Percentiles rank a stretch among this genome's conserved stretches.
phyloP scores from a whole-genome alignment of 2,888 invertebrate genomes.

The Brachypalpus laphriformis region DNA sequence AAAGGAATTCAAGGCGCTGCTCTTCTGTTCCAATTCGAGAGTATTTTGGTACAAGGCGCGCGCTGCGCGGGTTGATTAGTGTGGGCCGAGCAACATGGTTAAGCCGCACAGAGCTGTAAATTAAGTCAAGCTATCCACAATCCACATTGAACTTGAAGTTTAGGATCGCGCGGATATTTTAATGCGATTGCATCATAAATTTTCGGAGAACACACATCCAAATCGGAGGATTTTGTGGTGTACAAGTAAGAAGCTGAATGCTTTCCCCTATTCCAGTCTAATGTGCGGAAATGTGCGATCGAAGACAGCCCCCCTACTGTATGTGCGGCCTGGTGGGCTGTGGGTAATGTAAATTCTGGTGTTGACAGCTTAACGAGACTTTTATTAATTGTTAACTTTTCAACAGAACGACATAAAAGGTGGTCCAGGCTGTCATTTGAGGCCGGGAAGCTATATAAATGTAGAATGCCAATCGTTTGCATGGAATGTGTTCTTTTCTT shows the following conservation, averaged over 20 bases:
- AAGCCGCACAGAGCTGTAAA: constrained; percentile 54
- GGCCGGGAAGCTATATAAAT: not conserved
- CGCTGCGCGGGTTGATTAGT: constrained; percentile 29
- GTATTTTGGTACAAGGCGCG: constrained; percentile 11
- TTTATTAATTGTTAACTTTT: constrained; percentile 66
- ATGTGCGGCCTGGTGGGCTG: constrained; percentile 33
- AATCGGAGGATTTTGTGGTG: constrained; percentile 30
- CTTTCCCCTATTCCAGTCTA: constrained; percentile 59
- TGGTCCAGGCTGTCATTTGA: constrained; percentile 33
- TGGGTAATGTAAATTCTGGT: constrained; percentile 28
- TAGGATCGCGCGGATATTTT: constrained; percentile 40
- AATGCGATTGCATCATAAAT: constrained; percentile 69
- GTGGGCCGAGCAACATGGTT: constrained; percentile 49
- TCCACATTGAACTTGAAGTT: constrained; percentile 64
- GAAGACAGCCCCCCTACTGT: constrained; percentile 45
- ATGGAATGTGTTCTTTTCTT: too few species aligned
- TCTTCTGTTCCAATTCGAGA: constrained; percentile 10
- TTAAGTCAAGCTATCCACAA: constrained; percentile 52
- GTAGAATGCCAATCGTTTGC: not conserved
- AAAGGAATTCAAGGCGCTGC: constrained; percentile 40
- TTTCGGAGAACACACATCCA: constrained; percentile 31
- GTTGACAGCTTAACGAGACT: constrained; percentile 67
- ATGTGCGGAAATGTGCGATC: constrained; percentile 42
- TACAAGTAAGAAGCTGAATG: constrained; percentile 54
- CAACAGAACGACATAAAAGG: constrained; percentile 38